phyloP scores from a whole-genome alignment of 2,797 vertebrate genomes.

The Pagetopsis macropterus region DNA sequence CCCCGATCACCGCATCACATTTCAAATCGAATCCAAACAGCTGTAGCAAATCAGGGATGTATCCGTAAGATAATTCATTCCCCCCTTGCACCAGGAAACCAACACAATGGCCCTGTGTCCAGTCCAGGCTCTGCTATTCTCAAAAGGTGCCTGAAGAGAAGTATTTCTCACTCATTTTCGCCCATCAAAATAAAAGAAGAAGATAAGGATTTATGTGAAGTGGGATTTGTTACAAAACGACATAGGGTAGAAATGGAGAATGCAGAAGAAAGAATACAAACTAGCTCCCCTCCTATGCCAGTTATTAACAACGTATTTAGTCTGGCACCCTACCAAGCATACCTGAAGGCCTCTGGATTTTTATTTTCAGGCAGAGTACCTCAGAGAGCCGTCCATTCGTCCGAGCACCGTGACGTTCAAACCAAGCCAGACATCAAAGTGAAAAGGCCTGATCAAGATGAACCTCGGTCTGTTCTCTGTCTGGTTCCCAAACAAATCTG shows the following conservation, averaged over 20 bases:
- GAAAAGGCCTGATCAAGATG: slow-evolving; percentile 30
- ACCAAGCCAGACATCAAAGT: slow-evolving; percentile 47
- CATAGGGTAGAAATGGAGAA: slow-evolving; percentile 53
- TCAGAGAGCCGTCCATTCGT: slow-evolving; percentile 18
- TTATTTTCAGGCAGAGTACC: slow-evolving; percentile 43
- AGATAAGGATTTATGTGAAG: slow-evolving; percentile 56
- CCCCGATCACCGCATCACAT: slow-evolving; percentile 20
- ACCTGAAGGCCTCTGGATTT: slow-evolving; percentile 78
- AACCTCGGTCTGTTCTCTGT: slow-evolving; percentile 28
- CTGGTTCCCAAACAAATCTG: slow-evolving; percentile 15
- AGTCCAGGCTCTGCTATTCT: slow-evolving; percentile 14
- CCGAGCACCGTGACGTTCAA: slow-evolving; percentile 44
- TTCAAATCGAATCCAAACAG: slow-evolving; percentile 38
- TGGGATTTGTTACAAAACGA: slow-evolving; percentile 53
- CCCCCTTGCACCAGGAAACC: slow-evolving; percentile 34
- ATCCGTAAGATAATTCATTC: slow-evolving; percentile 48
- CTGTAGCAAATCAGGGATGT: slow-evolving; percentile 23
- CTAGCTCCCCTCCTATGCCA: slow-evolving; percentile 89
- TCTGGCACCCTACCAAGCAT: slow-evolving; percentile 89
- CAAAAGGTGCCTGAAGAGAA: slow-evolving; percentile 57
- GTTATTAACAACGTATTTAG: slow-evolving; percentile 95
- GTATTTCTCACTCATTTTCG: slow-evolving; percentile 47
- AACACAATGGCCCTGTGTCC: slow-evolving; percentile 17
- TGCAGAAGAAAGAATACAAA: slow-evolving; percentile 8
- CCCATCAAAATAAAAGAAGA: slow-evolving; percentile 63